Evolutionary conservation across 2,797 vertebrate species (phyloP).

Genomic region (Peromyscus melanophrys): DNA sequence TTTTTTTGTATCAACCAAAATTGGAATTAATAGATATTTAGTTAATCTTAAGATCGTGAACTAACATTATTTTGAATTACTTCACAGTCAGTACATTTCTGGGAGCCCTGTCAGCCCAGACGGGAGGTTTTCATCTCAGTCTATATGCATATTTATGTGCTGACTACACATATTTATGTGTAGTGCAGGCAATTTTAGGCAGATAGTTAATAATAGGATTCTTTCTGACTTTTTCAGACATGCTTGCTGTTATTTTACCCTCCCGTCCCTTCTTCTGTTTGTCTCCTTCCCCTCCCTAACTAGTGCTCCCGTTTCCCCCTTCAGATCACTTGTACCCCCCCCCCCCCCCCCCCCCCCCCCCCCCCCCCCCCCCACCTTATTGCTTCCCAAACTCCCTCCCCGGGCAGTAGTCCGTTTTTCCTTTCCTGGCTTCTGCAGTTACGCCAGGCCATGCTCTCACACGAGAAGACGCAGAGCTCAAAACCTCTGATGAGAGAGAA

Average conservation of each 20-base stretch:
- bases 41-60: background rate
- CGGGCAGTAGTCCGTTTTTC: background rate
- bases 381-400: background rate
- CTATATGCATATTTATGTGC: background rate
- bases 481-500: background rate
- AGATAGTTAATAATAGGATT: background rate
- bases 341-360: too few relatives aligned
- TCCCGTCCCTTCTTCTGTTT: background rate
- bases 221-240: too few relatives aligned
- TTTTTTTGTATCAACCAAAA: background rate
- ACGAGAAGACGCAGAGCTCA: background rate
- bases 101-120: background rate
- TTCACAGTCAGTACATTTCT: background rate
- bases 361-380: too few relatives aligned
- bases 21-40: background rate
- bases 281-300: background rate
- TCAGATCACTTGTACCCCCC: background rate
- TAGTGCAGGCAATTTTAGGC: background rate
- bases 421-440: background rate
- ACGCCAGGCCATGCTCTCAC: background rate
- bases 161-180: background rate
- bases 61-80: background rate
- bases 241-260: background rate
- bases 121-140: background rate
- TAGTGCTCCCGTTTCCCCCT: background rate